Evolutionary conservation across 1,140 invertebrate species (phyloP).

Genomic region (Zaprionus camerounensis): DNA sequence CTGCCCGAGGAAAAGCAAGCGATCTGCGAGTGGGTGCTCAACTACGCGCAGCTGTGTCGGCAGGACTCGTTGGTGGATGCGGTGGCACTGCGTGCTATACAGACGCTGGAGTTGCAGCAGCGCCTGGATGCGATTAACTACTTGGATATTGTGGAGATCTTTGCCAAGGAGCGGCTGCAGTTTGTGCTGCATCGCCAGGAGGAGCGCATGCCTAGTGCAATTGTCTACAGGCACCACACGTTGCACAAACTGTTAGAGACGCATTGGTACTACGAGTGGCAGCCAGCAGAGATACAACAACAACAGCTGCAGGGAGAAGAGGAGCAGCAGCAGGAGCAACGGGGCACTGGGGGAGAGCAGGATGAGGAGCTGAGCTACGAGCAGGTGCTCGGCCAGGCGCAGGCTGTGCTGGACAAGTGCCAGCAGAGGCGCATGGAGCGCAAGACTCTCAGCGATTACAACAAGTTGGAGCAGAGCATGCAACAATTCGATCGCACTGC

Average conservation of each 20-base stretch:
- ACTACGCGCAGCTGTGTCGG: constrained; percentile 52
- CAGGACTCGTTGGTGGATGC: constrained; percentile 41
- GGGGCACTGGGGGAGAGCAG: not conserved
- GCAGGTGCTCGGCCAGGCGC: constrained; percentile 40
- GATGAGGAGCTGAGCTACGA: constrained; percentile 24
- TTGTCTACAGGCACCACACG: constrained; percentile 43
- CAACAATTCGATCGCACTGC: not conserved
- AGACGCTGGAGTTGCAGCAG: constrained; percentile 35
- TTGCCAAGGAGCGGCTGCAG: constrained; percentile 48
- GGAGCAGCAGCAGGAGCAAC: not conserved
- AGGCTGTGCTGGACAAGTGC: constrained; percentile 24
- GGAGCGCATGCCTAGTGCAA: not conserved
- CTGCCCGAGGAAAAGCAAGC: constrained; percentile 24
- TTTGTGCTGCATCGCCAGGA: constrained; percentile 5
- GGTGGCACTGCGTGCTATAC: constrained; percentile 47
- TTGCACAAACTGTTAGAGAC: constrained; percentile 24
- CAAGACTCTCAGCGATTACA: constrained; percentile 23
- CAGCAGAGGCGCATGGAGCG: constrained; percentile 15
- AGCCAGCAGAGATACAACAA: not conserved
- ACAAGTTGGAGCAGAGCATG: not conserved
- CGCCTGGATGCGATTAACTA: constrained; percentile 32
- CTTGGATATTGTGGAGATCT: constrained; percentile 51
- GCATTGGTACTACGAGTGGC: constrained; percentile 58
- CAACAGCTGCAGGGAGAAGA: not conserved
- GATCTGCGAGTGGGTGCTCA: constrained; percentile 62